Evolutionary conservation across 2,797 vertebrate genomes (phyloP).

Genomic region (Brotula barbata): DNA sequence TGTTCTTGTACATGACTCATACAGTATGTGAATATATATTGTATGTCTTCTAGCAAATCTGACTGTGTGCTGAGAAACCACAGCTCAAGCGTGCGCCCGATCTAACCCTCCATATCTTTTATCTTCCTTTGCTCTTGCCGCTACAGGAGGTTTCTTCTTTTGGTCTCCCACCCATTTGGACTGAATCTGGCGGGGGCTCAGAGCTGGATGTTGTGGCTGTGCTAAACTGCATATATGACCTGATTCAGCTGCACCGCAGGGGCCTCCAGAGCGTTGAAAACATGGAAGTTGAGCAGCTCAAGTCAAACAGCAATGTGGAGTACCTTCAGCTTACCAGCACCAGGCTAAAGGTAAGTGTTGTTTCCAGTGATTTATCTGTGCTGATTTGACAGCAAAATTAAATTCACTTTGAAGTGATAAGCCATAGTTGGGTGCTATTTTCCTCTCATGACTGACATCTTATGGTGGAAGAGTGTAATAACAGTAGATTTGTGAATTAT

Average conservation of each 20-base stretch:
- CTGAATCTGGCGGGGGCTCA: conserved; percentile 67
- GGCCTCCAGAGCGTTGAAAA: conserved; percentile 87
- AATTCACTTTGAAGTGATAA: neutral
- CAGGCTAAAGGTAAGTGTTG: conserved; percentile 82
- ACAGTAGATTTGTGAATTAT: too few species aligned
- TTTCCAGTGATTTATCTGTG: neutral
- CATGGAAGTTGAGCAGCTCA: conserved; percentile 89
- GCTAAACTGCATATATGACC: conserved; percentile 90
- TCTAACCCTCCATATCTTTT: neutral
- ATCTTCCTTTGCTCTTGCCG: neutral
- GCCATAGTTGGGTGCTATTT: too few species aligned
- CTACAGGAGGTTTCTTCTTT: conserved; percentile 87
- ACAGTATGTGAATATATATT: too few species aligned
- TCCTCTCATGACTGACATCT: too few species aligned
- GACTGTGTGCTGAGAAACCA: too few species aligned
- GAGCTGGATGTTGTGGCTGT: conserved; percentile 83
- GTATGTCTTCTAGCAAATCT: too few species aligned
- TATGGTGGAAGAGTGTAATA: too few species aligned
- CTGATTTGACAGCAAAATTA: neutral
- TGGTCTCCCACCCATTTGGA: conserved; percentile 86
- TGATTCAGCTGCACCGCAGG: conserved; percentile 87
- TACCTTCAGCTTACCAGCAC: conserved; percentile 84
- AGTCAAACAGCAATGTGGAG: conserved; percentile 85
- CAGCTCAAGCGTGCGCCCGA: too few species aligned
- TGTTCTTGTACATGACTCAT: neutral